Conservation (phyloP, 1,140 invertebrate genomes). For the Diachasma alloeum region DNA sequence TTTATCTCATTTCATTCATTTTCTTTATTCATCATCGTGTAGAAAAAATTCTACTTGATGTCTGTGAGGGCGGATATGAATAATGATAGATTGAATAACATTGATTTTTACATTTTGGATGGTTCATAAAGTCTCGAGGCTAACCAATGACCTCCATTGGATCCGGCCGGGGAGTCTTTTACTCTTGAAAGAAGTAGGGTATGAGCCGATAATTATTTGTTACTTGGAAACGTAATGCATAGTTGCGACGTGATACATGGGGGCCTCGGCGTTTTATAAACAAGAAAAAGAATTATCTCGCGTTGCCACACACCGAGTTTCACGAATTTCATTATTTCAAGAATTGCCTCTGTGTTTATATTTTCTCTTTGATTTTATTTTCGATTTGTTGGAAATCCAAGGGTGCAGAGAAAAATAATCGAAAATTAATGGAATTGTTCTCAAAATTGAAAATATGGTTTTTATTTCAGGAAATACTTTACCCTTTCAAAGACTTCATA, state of each 20-base stretch:
- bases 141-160: neutral
- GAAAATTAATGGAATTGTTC: too few relatives aligned
- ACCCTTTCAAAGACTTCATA: too few relatives aligned
- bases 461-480: too few relatives aligned
- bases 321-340: too few relatives aligned
- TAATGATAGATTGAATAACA: neutral
- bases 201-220: conserved; percentile 4
- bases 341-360: too few relatives aligned
- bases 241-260: neutral
- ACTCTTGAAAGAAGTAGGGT: neutral
- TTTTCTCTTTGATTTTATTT: too few relatives aligned
- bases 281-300: neutral
- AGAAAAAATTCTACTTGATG: neutral
- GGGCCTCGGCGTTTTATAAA: neutral
- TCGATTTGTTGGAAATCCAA: too few relatives aligned
- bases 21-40: too few relatives aligned
- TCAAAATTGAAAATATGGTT: too few relatives aligned
- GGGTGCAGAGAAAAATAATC: too few relatives aligned
- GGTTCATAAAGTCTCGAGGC: neutral
- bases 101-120: neutral
- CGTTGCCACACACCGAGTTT: neutral
- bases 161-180: neutral
- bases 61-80: neutral
- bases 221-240: conserved; percentile 6
- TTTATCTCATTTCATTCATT: too few relatives aligned